Base-by-base conservation (phyloP, 2,113 vertebrate species). In the Caretta caretta region DNA sequence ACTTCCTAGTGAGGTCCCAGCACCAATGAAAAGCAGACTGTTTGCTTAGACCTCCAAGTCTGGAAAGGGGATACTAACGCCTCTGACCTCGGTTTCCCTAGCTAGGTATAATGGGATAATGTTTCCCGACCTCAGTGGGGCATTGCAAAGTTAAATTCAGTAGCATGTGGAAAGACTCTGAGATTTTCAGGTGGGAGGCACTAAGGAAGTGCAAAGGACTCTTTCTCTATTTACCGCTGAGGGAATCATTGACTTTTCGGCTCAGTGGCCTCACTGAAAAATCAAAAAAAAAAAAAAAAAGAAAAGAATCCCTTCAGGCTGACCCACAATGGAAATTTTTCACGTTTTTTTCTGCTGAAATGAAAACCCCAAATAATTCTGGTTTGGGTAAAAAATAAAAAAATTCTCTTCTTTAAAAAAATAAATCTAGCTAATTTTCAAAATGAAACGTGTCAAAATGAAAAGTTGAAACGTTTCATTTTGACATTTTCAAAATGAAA, bases 101-200 rank as follows among this genome's bases (percentile, higher is more conserved):
- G 19, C 35, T 3, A 2, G 19, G 42, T 27, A 8, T 8, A 27
- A 29, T 48, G 46, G 22, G 42, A 75, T 22, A n/a, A 42, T 38
- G 38, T 42, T 72, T 75, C 69, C 19, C n/a, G 9, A 13, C 42
- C 75, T 78, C 24, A 85, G 6, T 20, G 14, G 46, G 78, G n/a
- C 84, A 51, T 49, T 93, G 54, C 49, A 72, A 83, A 29, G 54
- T 31, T 46, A 48, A 25, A 78, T 13, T 78, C 75, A 48, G 20
- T 19, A 38, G 42, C 72, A 24, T 4, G 38, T 76, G 22, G 25
- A 90, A 49, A 84, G 38, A 50, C 69, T 87, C 9, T 46, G 38
- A 46, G 72, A 1, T 1, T 46, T 54, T 75, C 72, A 0, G 0
- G 48, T 87, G 54, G 82, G 90, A 84, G 72, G 24, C 0, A 1